Percentiles rank a stretch among this genome's conserved stretches.
phyloP scores from a whole-genome alignment of 2,113 vertebrate genomes.

The Psammodynastes pulverulentus region DNA sequence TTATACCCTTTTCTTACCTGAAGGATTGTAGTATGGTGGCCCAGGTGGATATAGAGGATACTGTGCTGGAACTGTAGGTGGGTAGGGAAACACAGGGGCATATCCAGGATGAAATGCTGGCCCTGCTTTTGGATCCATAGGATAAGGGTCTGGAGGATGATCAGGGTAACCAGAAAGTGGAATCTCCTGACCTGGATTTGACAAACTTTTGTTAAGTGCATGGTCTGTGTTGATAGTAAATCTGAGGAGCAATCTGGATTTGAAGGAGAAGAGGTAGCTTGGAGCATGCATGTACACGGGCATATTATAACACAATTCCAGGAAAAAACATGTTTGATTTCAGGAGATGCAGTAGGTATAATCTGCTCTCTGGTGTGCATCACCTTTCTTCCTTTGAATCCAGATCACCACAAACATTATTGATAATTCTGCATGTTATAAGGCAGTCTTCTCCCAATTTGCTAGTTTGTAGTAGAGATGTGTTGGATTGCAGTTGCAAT shows the following conservation, averaged over 20 bases:
- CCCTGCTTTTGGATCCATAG: constrained; percentile 62
- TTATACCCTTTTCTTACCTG: constrained; percentile 45
- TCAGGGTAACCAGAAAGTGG: constrained; percentile 81
- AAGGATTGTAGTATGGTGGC: constrained; percentile 60
- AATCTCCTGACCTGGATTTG: constrained; percentile 77
- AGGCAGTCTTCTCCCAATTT: neutral
- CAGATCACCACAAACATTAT: neutral
- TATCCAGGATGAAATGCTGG: constrained; percentile 56
- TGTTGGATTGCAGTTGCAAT: neutral
- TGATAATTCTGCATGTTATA: neutral
- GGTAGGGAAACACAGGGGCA: constrained; percentile 40
- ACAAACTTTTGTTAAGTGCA: neutral
- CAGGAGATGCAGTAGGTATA: neutral
- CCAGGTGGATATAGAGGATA: constrained; percentile 60
- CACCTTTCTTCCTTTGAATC: neutral
- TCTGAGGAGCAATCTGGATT: neutral
- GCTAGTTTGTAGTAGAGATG: neutral
- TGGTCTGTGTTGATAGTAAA: neutral
- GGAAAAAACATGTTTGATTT: neutral
- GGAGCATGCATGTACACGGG: neutral
- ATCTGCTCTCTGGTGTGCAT: neutral
- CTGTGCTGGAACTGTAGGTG: constrained; percentile 52
- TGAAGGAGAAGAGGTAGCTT: neutral
- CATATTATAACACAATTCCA: neutral
- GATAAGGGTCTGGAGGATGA: constrained; percentile 73